Evolutionary conservation across 2,888 invertebrate species (phyloP), one percentile per base, ranked within the genome.

Genomic region (Drosophila aldrichi): DNA sequence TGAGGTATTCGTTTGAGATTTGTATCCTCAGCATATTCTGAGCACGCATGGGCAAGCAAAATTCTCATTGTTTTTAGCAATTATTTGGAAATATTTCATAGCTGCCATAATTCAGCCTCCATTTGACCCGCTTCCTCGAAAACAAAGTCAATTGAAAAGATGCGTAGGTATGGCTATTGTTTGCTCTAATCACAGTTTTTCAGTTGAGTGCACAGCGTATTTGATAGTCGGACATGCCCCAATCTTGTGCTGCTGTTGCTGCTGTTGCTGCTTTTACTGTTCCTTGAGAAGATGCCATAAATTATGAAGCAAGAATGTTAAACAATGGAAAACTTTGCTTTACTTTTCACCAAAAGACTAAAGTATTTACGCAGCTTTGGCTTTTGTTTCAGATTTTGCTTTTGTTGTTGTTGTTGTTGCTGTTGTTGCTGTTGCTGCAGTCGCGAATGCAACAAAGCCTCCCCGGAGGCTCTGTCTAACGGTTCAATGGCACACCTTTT

Each of bases 401-500:
- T 29, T 3, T 10, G 8, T 29, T 29, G 7, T 34, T 34, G 34
- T 10, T 10, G 9, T 12, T 34, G 34, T 3, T 10, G 9, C 12
- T 34, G 10, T 2, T 25, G 8, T 2, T 29, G 14, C 4, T 48
- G 25, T 25, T 10, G 57, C 29, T 64, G 74, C 74, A 68, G 25
- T 46, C 44, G 10, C 9, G 40, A 18, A 36, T 75, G 75, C 77
- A 75, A 49, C 56, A 43, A 16, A 22, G 3, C 29, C 38, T 20
- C 40, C 41, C 52, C 14, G 41, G 62, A 32, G 54, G 54, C 40
- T 29, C n/a, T 12, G 25, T 25, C 8, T 29, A 25, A 29, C 66
- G 61, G 78, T 81, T 81, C 71, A 81, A 70, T 71, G 84, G 63
- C 78, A 61, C 36, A 74, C 64, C 78, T 72, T 75, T 65, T 62